phyloP scores from a whole-genome alignment of 92 coral and sea anemone species.

The Parazoanthus darwini region DNA sequence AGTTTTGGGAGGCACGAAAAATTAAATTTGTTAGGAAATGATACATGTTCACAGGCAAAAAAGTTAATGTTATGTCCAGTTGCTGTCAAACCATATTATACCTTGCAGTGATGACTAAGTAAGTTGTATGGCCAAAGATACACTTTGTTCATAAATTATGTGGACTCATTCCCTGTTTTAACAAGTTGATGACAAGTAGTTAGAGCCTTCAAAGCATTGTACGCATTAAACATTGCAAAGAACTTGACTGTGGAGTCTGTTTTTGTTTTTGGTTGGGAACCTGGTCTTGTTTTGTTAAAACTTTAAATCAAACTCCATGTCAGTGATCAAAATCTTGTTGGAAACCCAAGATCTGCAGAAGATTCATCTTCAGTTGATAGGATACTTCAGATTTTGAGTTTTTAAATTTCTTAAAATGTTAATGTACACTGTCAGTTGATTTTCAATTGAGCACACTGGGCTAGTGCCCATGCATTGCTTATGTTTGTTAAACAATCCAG shows the following conservation, averaged over 20 bases:
- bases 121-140: conserved; percentile 45
- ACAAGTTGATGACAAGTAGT: conserved; percentile 32
- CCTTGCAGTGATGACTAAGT: conserved; percentile 31
- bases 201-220: conserved; percentile 36
- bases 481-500: background rate
- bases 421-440: too few species aligned
- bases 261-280: background rate
- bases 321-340: background rate
- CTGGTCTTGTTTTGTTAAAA: background rate
- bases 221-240: conserved; percentile 35
- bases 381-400: too few species aligned
- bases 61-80: conserved; percentile 7
- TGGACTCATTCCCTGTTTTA: conserved; percentile 32
- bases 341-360: background rate
- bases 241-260: background rate
- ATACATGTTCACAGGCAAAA: conserved; percentile 34
- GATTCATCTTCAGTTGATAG: too few species aligned
- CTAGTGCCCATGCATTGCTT: background rate
- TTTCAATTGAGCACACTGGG: background rate
- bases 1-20: background rate
- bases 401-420: too few species aligned
- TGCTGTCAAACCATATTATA: conserved; percentile 18
- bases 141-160: conserved; percentile 25
- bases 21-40: background rate
- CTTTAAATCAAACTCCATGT: too few species aligned